These are phyloP conservation scores for Elgaria multicarinata DNA, from an alignment of 2,113 vertebrate genomes.

Conservation along the genomic window DNA sequence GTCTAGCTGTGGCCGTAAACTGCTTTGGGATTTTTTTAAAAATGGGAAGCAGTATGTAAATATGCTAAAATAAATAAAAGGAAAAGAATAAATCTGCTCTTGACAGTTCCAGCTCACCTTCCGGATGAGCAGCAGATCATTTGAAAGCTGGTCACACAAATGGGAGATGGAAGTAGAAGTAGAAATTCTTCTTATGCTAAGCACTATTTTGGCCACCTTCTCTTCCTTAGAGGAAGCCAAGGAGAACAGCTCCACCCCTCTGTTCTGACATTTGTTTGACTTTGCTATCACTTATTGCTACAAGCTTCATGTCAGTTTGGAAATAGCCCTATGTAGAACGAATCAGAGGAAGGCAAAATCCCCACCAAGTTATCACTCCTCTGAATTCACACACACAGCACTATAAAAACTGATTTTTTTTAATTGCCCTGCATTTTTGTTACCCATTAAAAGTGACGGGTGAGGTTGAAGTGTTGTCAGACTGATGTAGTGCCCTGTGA, in stretches of 20 bases:
- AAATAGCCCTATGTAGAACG: constrained; percentile 1
- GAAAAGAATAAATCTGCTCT: neutral
- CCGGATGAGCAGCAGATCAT: neutral
- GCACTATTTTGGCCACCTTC: constrained; percentile 3
- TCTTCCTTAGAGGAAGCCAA: neutral
- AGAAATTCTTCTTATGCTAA: neutral
- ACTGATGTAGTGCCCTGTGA: neutral
- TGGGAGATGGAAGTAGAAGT: neutral
- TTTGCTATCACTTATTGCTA: constrained; percentile 24
- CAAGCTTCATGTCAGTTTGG: constrained; percentile 5
- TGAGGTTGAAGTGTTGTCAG: neutral
- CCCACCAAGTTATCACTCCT: neutral
- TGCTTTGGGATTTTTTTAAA: too few relatives aligned
- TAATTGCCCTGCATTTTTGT: neutral
- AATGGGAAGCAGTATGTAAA: too few relatives aligned
- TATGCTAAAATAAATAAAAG: too few relatives aligned
- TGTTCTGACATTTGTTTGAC: constrained; percentile 8
- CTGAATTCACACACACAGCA: neutral
- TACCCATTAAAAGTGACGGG: neutral
- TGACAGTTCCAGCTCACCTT: neutral
- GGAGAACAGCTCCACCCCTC: constrained; percentile 5
- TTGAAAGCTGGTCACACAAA: neutral
- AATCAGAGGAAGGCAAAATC: neutral
- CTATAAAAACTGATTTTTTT: neutral
- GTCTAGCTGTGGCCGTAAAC: too few relatives aligned